Base-by-base conservation (phyloP, 2,797 vertebrate species). In the Premnoplex brunnescens region DNA sequence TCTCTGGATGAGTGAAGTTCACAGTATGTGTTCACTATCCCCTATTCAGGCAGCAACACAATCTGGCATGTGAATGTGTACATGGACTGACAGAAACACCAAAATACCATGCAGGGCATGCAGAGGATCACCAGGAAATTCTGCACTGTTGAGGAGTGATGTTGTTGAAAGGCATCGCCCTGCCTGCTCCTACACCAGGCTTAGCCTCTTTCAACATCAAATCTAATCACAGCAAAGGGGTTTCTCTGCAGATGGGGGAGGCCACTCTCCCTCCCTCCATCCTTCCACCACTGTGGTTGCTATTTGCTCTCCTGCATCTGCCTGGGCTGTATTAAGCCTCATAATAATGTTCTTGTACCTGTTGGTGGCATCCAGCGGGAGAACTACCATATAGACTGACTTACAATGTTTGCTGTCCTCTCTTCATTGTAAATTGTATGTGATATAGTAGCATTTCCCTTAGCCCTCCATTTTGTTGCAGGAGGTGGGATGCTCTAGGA, bases 391-490 rank as follows among this genome's bases (percentile, higher is more conserved):
- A 37, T 13, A 76, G 24, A 24, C 32, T 91, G 43, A 36, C 49
- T 64, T 80, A 14, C 27, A 41, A 4, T 27, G 37, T 71, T 88
- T 75, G 46, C 69, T 81, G 74, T 51, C 63, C 67, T 81, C 43
- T 71, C 55, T 80, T 88, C 88, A 9, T 37, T 26, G 17, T 48
- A 46, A 55, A 92, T 68, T 60, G 14, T 14, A 16, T 72, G 62
- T 64, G 32, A 32, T 80, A 82, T 16, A 74, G 79, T 37, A 75
- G 44, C 52, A 37, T 58, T 96, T 89, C 69, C 72, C 79, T 87
- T 81, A 44, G 44, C 55, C 69, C 59, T 94, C 89, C 85, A 76
- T 91, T 96, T 96, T 95, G 86, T 92, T 92, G 72, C 92, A 96
- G 93, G 89, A 95, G 91, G 89, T 95, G 74, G 66, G 92, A 93